Base-by-base conservation (phyloP, 2,113 vertebrate genomes). In the Daboia siamensis region DNA sequence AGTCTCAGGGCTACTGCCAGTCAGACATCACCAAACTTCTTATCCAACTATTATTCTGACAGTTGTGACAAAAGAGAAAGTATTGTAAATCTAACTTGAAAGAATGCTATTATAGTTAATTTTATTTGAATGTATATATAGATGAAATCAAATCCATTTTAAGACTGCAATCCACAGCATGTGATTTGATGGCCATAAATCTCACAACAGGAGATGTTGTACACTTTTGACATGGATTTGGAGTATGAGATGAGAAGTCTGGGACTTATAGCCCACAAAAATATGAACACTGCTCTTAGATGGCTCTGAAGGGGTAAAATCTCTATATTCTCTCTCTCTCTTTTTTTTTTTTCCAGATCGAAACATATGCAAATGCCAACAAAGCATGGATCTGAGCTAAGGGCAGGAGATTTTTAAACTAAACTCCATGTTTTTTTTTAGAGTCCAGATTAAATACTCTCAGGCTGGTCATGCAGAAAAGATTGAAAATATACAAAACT, bases 381-480 rank as follows among this genome's bases (percentile, higher is more conserved):
- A 90, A 90, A 69, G 11, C 3, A 90, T 33, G 1, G 13, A n/a
- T 17, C 17, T 15, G 0, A 17, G 86, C 13, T 39, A n/a, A 55
- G 55, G 15, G 57, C 23, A 1, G 44, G 10, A 44, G 2, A 6
- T 0, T 46, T 86, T 59, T n/a, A 55, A 88, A 46, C 55, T 17
- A 15, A 88, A 88, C n/a, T 74, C 51, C 33, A 21, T 88, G 3
- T 33, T 20, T 44, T 92, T 15, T 74, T 92, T 88, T 46, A 88
- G 11, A 80, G 15, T 84, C 44, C 9, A 46, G 33, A n/a, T 92
- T 46, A 89, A 89, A 84, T 89, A 48, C 52, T 91, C 92, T 20
- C 88, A 93, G 92, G 51, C 29, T 94, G 93, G 92, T 39, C 93
- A 86, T 74, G 11, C 88, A 57, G 61, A 46, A 90, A 90, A 92